Conservation (phyloP, 2,888 invertebrate genomes). For the Cephus pygmeus region DNA sequence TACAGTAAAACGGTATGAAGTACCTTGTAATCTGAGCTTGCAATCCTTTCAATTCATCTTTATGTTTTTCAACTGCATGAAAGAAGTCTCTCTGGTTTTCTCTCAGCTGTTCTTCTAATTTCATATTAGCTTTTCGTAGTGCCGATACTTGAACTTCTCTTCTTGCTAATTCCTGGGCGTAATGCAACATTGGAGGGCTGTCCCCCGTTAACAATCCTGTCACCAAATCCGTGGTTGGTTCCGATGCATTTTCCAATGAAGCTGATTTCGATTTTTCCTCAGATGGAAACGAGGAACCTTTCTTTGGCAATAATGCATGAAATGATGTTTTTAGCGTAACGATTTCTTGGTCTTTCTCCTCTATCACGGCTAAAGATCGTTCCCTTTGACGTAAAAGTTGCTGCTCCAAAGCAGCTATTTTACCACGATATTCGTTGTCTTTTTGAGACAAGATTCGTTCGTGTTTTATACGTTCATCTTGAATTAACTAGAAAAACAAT, state of each 20-base stretch:
- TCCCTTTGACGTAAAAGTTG: constrained; percentile 83
- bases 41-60: constrained; percentile 52
- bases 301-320: constrained; percentile 67
- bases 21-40: constrained; percentile 62
- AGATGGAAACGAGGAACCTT: constrained; percentile 55
- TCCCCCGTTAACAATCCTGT: constrained; percentile 67
- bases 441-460: constrained; percentile 54
- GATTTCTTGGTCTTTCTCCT: constrained; percentile 84
- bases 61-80: constrained; percentile 53
- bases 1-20: not conserved
- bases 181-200: constrained; percentile 82
- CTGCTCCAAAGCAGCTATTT: constrained; percentile 74
- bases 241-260: constrained; percentile 50
- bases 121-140: constrained; percentile 79
- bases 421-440: constrained; percentile 69
- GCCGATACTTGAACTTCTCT: constrained; percentile 82
- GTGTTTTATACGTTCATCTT: constrained; percentile 53
- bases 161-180: constrained; percentile 83
- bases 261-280: constrained; percentile 41
- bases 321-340: constrained; percentile 71
- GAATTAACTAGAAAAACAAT: constrained; percentile 37
- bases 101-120: constrained; percentile 60
- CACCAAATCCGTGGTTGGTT: constrained; percentile 50
- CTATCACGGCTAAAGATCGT: constrained; percentile 79
- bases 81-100: constrained; percentile 60